Conservation (phyloP, 2,113 vertebrate genomes). For the Eulemur macaco region DNA sequence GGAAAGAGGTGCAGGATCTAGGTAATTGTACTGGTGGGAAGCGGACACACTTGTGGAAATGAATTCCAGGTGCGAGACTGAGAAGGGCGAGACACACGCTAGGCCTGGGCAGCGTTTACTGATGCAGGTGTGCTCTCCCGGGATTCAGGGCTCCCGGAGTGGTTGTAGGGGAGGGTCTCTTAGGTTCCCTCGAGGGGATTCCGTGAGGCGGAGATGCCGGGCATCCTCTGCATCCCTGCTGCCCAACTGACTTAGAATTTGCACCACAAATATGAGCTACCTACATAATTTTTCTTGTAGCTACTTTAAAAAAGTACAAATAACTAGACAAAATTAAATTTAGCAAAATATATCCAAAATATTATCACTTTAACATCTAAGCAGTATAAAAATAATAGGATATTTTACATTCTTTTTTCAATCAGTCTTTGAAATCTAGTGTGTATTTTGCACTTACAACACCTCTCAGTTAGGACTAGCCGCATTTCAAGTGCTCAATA, state of each 20-base stretch:
- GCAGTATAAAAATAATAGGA: neutral
- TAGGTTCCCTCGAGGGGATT: too few species aligned
- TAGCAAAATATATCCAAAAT: neutral
- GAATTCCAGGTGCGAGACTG: neutral
- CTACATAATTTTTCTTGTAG: neutral
- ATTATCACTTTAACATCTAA: neutral
- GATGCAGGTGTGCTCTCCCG: rapidly evolving
- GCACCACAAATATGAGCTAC: neutral
- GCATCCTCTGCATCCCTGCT: too few species aligned
- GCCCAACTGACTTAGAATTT: neutral
- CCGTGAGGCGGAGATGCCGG: neutral
- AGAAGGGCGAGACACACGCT: too few species aligned
- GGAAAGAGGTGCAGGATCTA: neutral
- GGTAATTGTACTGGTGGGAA: neutral
- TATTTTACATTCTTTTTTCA: neutral
- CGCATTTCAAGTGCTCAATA: neutral
- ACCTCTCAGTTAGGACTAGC: too few species aligned
- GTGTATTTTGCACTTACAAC: neutral
- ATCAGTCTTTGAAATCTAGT: neutral
- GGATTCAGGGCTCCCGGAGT: neutral
- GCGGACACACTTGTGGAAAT: neutral
- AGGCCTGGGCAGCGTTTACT: neutral
- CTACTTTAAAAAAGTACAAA: neutral
- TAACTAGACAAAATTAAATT: neutral
- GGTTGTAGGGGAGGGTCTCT: too few species aligned